Conservation (phyloP, 2,113 vertebrate genomes). For the Clarias batrachus region DNA sequence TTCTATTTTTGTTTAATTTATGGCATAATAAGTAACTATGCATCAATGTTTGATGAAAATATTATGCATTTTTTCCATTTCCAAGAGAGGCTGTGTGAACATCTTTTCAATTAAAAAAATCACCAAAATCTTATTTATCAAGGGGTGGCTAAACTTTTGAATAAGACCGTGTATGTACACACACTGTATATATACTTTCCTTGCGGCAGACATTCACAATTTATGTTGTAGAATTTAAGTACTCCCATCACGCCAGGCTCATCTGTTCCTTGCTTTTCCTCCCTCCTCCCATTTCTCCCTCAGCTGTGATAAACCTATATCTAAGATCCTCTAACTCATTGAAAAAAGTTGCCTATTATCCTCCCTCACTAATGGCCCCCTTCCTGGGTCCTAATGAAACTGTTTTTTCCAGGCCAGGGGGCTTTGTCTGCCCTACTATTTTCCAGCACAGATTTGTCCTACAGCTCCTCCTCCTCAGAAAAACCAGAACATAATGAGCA, state of each 20-base stretch:
- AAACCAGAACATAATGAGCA: slow-evolving; percentile 28
- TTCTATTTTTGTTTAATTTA: no score
- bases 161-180: no score
- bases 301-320: slow-evolving; percentile 26
- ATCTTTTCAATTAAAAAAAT: no score
- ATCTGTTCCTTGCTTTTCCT: neutral
- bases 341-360: slow-evolving; percentile 39
- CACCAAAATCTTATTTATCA: no score
- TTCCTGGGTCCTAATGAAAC: slow-evolving; percentile 44
- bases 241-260: neutral
- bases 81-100: no score
- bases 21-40: no score
- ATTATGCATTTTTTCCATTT: no score
- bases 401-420: slow-evolving; percentile 26
- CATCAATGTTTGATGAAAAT: no score
- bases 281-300: neutral
- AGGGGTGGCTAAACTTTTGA: no score
- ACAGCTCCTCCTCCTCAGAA: slow-evolving; percentile 3
- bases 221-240: slow-evolving; percentile 7
- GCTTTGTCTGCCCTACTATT: slow-evolving; percentile 35
- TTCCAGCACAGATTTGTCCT: slow-evolving; percentile 15
- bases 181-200: neutral
- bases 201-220: neutral
- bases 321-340: slow-evolving; percentile 17
- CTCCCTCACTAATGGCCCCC: slow-evolving; percentile 44